A percentile compares a stretch with the other conserved stretches of the same genome.
These are phyloP conservation scores for Rhadina sibilatrix DNA, from an alignment of 2,113 vertebrate species.

Conservation along the genomic window DNA sequence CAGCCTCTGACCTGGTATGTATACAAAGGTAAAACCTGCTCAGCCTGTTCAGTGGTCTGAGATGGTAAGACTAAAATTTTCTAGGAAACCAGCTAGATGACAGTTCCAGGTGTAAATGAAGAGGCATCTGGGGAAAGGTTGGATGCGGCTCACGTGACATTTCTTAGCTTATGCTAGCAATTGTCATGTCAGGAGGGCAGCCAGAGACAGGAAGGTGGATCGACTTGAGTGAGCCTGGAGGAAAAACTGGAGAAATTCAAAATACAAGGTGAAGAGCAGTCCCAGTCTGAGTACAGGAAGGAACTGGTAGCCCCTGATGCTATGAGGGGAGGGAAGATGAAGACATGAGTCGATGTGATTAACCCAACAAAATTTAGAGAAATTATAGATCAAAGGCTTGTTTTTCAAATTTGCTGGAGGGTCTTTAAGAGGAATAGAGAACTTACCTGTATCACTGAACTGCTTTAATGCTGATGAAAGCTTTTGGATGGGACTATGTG, in stretches of 20 bases:
- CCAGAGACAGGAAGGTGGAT: not conserved
- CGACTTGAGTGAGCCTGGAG: not conserved
- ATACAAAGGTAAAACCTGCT: not conserved
- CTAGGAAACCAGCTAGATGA: not conserved
- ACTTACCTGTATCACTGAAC: not conserved
- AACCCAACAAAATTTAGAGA: not conserved
- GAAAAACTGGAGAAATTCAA: not conserved
- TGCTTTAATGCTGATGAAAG: not conserved
- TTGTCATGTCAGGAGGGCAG: not conserved
- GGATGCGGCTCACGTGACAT: fast-evolving
- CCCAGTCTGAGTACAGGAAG: not conserved
- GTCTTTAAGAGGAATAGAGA: not conserved
- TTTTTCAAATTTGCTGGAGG: not conserved
- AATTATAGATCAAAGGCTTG: not conserved
- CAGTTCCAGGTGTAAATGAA: not conserved
- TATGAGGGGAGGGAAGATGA: not conserved
- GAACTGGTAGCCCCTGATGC: not conserved
- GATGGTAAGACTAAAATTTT: not conserved
- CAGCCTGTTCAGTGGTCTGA: not conserved
- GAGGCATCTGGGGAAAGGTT: not conserved
- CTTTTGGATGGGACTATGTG: not conserved
- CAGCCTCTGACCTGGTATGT: not conserved
- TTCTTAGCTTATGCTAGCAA: not conserved
- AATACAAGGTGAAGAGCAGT: not conserved
- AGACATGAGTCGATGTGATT: not conserved